phyloP scores from a whole-genome alignment of 1,140 invertebrate genomes.

The Myzus persicae region DNA sequence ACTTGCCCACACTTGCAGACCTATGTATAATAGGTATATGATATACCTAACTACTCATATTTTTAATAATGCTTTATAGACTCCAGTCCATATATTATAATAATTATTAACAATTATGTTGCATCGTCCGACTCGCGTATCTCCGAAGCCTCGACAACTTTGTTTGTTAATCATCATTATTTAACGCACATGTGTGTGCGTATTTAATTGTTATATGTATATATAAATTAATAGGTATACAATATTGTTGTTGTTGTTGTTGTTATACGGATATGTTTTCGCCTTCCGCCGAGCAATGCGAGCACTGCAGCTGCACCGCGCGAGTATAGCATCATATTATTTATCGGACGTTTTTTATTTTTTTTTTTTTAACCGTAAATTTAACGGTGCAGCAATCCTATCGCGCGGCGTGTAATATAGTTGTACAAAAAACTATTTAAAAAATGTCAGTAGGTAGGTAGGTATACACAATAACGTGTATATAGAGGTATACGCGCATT shows the following conservation, averaged over 20 bases:
- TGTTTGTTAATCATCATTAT: neutral
- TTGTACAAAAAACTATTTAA: neutral
- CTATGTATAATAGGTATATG: neutral
- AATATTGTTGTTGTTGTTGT: neutral
- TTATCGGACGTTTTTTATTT: neutral
- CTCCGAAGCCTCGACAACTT: neutral
- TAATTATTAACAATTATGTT: constrained; percentile 16
- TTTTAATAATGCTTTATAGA: neutral
- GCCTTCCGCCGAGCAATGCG: neutral
- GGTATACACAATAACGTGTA: neutral
- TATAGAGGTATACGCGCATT: too few species aligned
- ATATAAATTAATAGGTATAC: neutral
- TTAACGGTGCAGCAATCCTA: neutral
- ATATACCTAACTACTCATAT: neutral
- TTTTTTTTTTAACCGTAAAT: constrained; percentile 8
- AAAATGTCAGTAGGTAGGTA: neutral
- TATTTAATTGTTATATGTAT: too few species aligned
- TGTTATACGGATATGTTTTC: neutral
- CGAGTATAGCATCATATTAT: neutral
- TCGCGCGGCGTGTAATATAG: neutral
- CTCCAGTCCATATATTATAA: neutral
- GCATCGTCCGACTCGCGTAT: neutral
- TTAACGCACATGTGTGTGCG: too few species aligned
- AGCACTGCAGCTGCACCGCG: neutral
- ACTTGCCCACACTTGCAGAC: neutral